Evolutionary conservation across 2,797 vertebrate genomes (phyloP), one percentile per base, ranked within the genome.

Genomic region (Sylvia borin): DNA sequence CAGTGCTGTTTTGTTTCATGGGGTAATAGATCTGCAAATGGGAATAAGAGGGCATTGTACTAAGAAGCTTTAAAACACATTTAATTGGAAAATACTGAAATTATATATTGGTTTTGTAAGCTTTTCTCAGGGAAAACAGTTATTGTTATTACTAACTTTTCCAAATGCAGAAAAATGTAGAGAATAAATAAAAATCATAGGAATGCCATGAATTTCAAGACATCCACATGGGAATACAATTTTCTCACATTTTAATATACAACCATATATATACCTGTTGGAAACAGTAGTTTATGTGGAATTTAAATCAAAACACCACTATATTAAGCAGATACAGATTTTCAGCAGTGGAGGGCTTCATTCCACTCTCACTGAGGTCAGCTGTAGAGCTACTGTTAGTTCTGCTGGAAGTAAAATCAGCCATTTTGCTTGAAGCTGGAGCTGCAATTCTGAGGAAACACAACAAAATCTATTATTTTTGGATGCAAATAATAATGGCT

Each of bases 11-110:
- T 93, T 0, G 1, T 91, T 96, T 92, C 82, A 86, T 81, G 32
- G 8, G 62, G 76, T 75, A 91, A 92, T 86, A 79, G 54, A 94
- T 70, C 48, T 83, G 66, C 51, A 94, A 91, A 90, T 68, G 20
- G 62, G 40, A 78, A 65, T 77, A 93, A 85, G 55, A 61, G 31
- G 34, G 8, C 20, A 60, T 66, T 70, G n/a, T 58, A 91, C 38
- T 77, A 50, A 92, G 77, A 73, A 91, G 82, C 67, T 84, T 90
- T 92, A 77, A 94, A 96, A 70, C n/a, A 92, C 31, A 82, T 88
- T 93, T 94, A 92, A 88, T 45, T 85, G 76, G 72, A 25, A 82
- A 88, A 90, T n/a, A 9, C 11, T 76, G 66, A 74, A 77, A 71
- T 70, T 80, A 53, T 61, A 13, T 27, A 73, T 72, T 62, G 8